Percentiles rank a stretch among this genome's conserved stretches.
phyloP scores from a whole-genome alignment of 2,113 vertebrate species.

The Nothoprocta perdicaria region DNA sequence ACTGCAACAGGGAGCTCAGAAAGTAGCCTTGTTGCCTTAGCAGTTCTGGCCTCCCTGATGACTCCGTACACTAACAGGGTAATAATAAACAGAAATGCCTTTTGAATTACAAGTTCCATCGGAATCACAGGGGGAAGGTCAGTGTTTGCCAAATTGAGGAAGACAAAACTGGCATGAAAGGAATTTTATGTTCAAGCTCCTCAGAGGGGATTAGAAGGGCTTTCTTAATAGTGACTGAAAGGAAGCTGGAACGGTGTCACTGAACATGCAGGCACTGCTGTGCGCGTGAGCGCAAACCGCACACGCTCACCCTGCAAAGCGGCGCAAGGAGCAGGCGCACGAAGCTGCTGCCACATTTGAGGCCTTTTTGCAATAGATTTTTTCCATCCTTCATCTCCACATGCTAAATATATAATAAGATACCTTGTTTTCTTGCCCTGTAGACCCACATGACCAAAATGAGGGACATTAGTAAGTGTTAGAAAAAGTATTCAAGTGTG shows the following conservation, averaged over 20 bases:
- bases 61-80: constrained; percentile 26
- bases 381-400: constrained; percentile 21
- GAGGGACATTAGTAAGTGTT: constrained; percentile 75
- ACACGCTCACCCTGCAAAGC: not conserved
- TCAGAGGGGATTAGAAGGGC: constrained; percentile 48
- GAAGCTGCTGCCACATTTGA: constrained; percentile 12
- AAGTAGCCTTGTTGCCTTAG: constrained; percentile 27
- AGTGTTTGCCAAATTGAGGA: constrained; percentile 43
- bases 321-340: constrained; percentile 22
- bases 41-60: constrained; percentile 7
- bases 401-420: constrained; percentile 65
- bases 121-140: constrained; percentile 60
- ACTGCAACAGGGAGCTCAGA: constrained; percentile 25
- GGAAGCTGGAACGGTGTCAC: constrained; percentile 54
- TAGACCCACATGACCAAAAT: constrained; percentile 59
- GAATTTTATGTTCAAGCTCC: constrained; percentile 64
- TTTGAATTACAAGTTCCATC: constrained; percentile 59
- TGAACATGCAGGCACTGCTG: constrained; percentile 20
- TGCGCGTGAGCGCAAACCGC: constrained; percentile 2
- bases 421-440: constrained; percentile 70
- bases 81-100: constrained; percentile 67
- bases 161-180: constrained; percentile 70
- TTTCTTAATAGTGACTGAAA: constrained; percentile 47
- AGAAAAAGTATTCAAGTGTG: constrained; percentile 76
- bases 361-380: constrained; percentile 15